Evolutionary conservation across 2,888 invertebrate genomes (phyloP), one percentile per base, ranked within the genome.

Genomic region (Ecliptopera silaceata): DNA sequence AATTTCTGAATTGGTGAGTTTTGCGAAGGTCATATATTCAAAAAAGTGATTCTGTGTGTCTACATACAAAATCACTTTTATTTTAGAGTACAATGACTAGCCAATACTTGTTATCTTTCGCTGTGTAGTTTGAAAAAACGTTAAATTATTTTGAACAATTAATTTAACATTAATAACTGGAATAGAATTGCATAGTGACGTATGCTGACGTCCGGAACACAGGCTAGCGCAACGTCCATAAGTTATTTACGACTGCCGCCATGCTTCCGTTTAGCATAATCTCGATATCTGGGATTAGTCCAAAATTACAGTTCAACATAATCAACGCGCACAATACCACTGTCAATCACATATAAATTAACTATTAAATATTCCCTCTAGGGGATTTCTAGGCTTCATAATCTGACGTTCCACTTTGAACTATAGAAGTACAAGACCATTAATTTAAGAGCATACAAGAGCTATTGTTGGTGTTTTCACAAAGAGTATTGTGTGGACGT

Each of bases 401-500:
- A 47, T 47, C 36, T 47, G 31, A 43, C 31, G 22, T 29, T 48
- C 22, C 34, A 54, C 26, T 54, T 42, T 54, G 54, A 47, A 34
- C 34, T 13, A 46, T 41, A 13, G 18, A 45, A 52, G 26, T 36
- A 29, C 46, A 18, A 54, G 26, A 38, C 34, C 36, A 48, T 47
- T 47, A 48, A 48, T 46, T 44, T 51, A 18, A 38, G 44, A 26
- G 6, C 46, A 46, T 41, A 53, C 17, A 13, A 46, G 11, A 18
- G 45, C 13, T 41, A 53, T 53, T 53, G 53, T 51, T 50, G 29
- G 12, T 36, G 26, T 29, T 29, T 29, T 54, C 20, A 46, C 46
- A 54, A 56, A 50, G 26, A 31, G 44, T 56, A 56, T 56, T 56
- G 45, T 56, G 45, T 29, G 50, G 17, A n/a, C 44, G 45, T 45